Percentiles rank a stretch among this genome's conserved stretches.
Evolutionary conservation across 1,140 invertebrate genomes (phyloP).

Genomic region (Heliconius hermathena): DNA sequence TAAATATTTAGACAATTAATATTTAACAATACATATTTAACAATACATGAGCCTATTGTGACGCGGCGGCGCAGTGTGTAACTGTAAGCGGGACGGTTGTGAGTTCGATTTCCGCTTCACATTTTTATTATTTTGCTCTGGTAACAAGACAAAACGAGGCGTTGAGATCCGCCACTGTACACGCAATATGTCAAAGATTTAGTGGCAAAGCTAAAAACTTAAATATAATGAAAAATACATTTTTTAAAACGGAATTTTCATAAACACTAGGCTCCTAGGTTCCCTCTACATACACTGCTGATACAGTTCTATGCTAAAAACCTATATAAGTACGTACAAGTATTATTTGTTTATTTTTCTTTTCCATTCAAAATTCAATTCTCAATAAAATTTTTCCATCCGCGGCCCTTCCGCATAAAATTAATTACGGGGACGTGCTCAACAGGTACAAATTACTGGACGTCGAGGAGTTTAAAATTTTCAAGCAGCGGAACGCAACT

Average conservation of each 20-base stretch:
- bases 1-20: no score
- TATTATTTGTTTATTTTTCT: not conserved
- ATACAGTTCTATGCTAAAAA: not conserved
- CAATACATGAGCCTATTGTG: no score
- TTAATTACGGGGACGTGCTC: constrained; percentile 32
- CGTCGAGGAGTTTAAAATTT: constrained; percentile 16
- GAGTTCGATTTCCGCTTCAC: no score
- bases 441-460: constrained; percentile 27
- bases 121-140: not conserved
- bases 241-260: not conserved
- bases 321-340: not conserved
- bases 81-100: no score
- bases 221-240: no score
- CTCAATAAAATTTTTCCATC: constrained; percentile 11
- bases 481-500: no score
- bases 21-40: no score
- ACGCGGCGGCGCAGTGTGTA: no score
- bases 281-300: no score
- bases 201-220: not conserved
- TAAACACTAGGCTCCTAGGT: no score
- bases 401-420: constrained; percentile 11
- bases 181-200: not conserved
- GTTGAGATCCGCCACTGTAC: not conserved
- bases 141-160: not conserved
- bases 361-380: constrained; percentile 12